phyloP scores from a whole-genome alignment of 2,888 invertebrate species.

The Volucella inflata region DNA sequence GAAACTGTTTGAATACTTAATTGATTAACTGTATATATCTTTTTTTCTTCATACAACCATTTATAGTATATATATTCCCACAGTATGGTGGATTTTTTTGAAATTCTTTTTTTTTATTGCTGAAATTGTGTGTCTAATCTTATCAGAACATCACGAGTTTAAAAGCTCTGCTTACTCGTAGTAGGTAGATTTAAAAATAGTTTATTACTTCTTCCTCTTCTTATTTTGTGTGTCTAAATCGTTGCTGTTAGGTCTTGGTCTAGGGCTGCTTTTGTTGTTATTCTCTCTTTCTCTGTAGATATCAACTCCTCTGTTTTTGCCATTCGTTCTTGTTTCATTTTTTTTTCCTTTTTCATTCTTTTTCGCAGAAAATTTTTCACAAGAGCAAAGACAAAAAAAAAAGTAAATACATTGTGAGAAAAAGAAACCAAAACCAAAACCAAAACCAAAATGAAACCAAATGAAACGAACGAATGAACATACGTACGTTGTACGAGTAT shows the following conservation, averaged over 20 bases:
- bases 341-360: constrained; percentile 10
- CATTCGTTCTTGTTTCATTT: constrained; percentile 25
- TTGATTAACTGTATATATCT: constrained; percentile 64
- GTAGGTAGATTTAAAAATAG: constrained; percentile 68
- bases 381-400: constrained; percentile 19
- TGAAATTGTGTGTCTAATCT: constrained; percentile 65
- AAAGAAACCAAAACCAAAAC: constrained; percentile 24
- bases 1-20: constrained; percentile 63
- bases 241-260: no score
- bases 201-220: constrained; percentile 59
- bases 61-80: neutral
- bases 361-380: neutral
- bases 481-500: constrained; percentile 30
- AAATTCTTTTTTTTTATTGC: constrained; percentile 26
- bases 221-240: constrained; percentile 13
- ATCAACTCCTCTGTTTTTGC: constrained; percentile 63
- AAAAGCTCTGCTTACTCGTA: constrained; percentile 58
- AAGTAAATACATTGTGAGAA: constrained; percentile 16
- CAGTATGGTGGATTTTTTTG: neutral
- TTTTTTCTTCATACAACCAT: constrained; percentile 21
- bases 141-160: constrained; percentile 74
- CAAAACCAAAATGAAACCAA: constrained; percentile 28
- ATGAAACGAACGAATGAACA: constrained; percentile 25
- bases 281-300: constrained; percentile 35
- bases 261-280: constrained; percentile 3